These are phyloP conservation scores for Agrotis clavis DNA, from an alignment of 2,888 invertebrate species.

Conservation along the genomic window DNA sequence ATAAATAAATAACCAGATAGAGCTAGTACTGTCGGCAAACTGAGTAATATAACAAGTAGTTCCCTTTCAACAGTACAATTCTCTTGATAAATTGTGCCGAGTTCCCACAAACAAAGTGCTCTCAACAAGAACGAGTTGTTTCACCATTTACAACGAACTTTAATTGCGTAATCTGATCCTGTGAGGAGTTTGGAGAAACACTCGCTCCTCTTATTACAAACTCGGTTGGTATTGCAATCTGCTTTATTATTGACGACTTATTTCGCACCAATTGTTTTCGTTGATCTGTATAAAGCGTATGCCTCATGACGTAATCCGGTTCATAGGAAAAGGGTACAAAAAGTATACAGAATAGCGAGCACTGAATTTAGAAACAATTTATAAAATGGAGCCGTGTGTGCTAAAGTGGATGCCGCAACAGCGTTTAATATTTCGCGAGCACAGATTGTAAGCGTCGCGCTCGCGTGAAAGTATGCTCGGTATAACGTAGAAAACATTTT, in stretches of 20 bases:
- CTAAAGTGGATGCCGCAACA: constrained; percentile 11
- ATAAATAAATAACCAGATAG: constrained; percentile 34
- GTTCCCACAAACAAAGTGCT: constrained; percentile 76
- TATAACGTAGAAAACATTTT: constrained; percentile 53
- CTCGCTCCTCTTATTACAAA: constrained; percentile 66
- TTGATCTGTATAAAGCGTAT: constrained; percentile 31
- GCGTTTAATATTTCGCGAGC: constrained; percentile 43
- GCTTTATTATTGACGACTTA: constrained; percentile 49
- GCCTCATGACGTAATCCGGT: constrained; percentile 46
- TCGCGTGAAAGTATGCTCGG: constrained; percentile 40
- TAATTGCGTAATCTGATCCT: constrained; percentile 80
- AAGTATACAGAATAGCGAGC: constrained; percentile 49
- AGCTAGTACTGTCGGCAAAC: constrained; percentile 10
- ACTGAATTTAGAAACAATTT: constrained; percentile 55
- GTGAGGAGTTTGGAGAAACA: constrained; percentile 67
- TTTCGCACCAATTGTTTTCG: constrained; percentile 46
- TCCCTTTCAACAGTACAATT: constrained; percentile 71
- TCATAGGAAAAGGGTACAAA: constrained; percentile 53
- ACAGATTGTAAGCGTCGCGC: constrained; percentile 36
- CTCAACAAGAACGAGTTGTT: constrained; percentile 71
- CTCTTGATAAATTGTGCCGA: constrained; percentile 75
- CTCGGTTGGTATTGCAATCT: constrained; percentile 48
- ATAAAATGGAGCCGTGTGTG: constrained; percentile 43
- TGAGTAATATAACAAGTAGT: constrained; percentile 48
- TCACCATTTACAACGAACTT: constrained; percentile 73